Evolutionary conservation across 2,113 vertebrate species (phyloP), one percentile per base, ranked within the genome.

Genomic region (Microtus montanus): DNA sequence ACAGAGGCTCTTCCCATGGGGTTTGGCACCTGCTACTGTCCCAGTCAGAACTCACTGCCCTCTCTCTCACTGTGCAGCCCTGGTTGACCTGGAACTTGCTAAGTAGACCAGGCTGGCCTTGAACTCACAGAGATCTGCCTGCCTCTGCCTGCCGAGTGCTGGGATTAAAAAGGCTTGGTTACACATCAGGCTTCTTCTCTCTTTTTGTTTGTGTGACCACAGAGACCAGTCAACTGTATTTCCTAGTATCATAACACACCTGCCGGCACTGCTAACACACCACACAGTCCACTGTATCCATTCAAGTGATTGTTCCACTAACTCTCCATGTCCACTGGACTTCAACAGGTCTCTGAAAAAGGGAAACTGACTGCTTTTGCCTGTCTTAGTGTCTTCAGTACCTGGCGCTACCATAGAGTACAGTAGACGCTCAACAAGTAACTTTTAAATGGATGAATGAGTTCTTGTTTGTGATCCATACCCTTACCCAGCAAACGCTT

Each of bases 321-420:
- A 74, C 66, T 87, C 41, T 44, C 41, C 14, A 20, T 33, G 14
- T 49, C 70, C 12, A 47, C 47, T 64, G 68, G 64, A 64, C 52
- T 71, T 80, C 47, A 71, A 54, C 80, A 38, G 4, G 41, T 80
- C 61, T 54, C 70, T 35, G 52, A 66, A 92, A 94, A 41, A 93
- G 38, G 70, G 19, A 58, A 13, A 26, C 61, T 70, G 38, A 78
- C n/a, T 70, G 8, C 71, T 94, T 91, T 38, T 64, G 6, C 63
- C 70, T 38, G 38, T 26, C n/a, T 35, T 10, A 54, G 52, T 70
- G 30, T 68, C 71, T 9, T 52, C 7, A 58, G 64, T 68, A 44
- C 7, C 64, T 52, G 84, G 19, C 5, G 15, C 19, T 87, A 33
- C 19, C 52, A 26, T 22, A 20, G 90, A 38, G 49, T 41, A 85